Percentiles rank a stretch among this genome's conserved stretches.
Evolutionary conservation across 2,113 vertebrate genomes (phyloP).

Genomic region (Rhodinocichla rosea): DNA sequence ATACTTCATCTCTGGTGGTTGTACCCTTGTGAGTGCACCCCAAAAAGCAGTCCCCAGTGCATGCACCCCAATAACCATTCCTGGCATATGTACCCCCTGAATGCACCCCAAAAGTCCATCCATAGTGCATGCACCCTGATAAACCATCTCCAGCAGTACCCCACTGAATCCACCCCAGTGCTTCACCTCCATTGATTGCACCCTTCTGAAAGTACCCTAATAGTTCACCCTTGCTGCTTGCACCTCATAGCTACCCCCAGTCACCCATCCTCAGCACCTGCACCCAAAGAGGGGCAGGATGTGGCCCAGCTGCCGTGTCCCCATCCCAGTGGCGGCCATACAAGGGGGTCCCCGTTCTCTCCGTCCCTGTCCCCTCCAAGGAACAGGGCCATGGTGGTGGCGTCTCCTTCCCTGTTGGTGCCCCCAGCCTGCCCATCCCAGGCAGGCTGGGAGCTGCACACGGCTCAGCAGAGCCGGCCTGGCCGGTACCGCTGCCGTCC

Average conservation of each 20-base stretch:
- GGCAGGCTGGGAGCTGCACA: constrained; percentile 30
- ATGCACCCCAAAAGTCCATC: not conserved
- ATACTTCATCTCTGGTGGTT: not conserved
- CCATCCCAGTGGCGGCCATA: fast-evolving
- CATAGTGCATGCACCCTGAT: not conserved
- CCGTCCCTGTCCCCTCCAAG: fast-evolving
- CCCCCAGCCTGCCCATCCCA: not conserved
- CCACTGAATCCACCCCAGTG: not conserved
- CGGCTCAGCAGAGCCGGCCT: not conserved
- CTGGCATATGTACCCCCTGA: not conserved
- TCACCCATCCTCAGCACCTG: too few species aligned
- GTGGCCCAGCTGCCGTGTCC: fast-evolving
- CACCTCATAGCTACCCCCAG: too few species aligned
- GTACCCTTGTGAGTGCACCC: not conserved
- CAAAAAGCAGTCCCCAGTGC: not conserved
- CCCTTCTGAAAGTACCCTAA: not conserved
- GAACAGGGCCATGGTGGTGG: fast-evolving
- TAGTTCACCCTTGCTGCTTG: fast-evolving
- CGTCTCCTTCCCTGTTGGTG: not conserved
- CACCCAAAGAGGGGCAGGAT: not conserved
- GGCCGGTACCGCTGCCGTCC: constrained; percentile 14
- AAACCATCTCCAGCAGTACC: not conserved
- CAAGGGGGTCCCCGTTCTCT: fast-evolving
- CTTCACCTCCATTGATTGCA: not conserved
- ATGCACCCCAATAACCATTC: not conserved